These are phyloP conservation scores for Luidia sarsii DNA, from an alignment of 53 echinoderm and acorn worm genomes.

Conservation along the genomic window DNA sequence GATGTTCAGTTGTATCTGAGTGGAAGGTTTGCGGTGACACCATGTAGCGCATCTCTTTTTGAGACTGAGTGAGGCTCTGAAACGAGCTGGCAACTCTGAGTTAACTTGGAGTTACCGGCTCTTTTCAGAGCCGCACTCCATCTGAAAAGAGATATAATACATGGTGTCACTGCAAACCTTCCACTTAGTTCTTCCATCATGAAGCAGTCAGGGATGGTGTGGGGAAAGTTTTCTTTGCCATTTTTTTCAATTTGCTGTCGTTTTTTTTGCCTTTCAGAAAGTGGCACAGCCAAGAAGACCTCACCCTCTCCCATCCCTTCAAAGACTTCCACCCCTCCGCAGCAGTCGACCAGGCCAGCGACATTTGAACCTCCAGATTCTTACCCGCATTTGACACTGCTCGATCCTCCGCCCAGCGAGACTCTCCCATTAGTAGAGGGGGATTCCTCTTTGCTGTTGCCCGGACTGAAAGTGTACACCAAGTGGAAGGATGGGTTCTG, in stretches of 20 bases:
- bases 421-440: conserved; percentile 40
- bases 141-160: too few relatives aligned
- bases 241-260: too few relatives aligned
- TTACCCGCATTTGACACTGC: conserved; percentile 1
- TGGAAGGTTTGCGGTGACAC: too few relatives aligned
- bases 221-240: too few relatives aligned
- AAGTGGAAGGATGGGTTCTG: conserved; percentile 79
- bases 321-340: conserved; percentile 13
- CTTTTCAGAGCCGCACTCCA: too few relatives aligned
- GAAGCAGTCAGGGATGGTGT: neutral
- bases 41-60: too few relatives aligned
- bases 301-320: neutral
- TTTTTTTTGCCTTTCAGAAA: neutral
- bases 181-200: too few relatives aligned
- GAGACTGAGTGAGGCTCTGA: too few relatives aligned
- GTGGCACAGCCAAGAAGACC: neutral
- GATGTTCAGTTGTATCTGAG: too few relatives aligned
- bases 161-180: too few relatives aligned
- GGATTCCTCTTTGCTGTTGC: conserved; percentile 44
- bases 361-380: conserved; percentile 21
- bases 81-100: too few relatives aligned
- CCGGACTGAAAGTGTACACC: conserved; percentile 70
- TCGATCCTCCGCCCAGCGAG: conserved; percentile 34
- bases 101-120: too few relatives aligned
- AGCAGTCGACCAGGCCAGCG: conserved; percentile 13